Evolutionary conservation across 2,113 vertebrate genomes (phyloP).

Genomic region (Xenopus laevis): DNA sequence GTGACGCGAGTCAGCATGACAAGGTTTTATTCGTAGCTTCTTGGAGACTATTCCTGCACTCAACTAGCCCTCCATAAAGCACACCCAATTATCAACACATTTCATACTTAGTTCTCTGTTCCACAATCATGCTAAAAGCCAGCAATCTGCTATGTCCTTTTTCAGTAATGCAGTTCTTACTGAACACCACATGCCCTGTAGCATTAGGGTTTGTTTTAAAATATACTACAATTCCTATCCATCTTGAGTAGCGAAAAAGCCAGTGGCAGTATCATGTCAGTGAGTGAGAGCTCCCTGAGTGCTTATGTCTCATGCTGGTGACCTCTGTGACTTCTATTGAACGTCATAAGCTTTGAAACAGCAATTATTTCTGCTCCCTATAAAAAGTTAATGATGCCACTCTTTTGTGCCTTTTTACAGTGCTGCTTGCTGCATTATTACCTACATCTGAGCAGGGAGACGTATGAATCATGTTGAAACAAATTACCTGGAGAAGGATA

Average conservation of each 20-base stretch:
- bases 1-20: slow-evolving; percentile 18
- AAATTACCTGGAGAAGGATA: too few species aligned
- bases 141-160: too few species aligned
- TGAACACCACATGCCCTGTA: neutral
- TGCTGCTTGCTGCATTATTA: too few species aligned
- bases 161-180: neutral
- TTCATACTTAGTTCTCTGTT: neutral
- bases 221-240: neutral
- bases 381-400: slow-evolving; percentile 1
- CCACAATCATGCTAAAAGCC: neutral
- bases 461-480: too few species aligned
- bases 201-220: neutral
- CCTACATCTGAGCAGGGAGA: too few species aligned
- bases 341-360: slow-evolving; percentile 20
- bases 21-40: slow-evolving; percentile 10
- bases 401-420: too few species aligned
- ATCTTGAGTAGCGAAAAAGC: neutral
- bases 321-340: neutral
- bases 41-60: slow-evolving; percentile 1
- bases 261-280: slow-evolving; percentile 11
- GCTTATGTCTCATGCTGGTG: slow-evolving; percentile 1
- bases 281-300: slow-evolving; percentile 1
- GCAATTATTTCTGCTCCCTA: neutral
- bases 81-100: slow-evolving; percentile 9
- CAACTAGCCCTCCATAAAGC: neutral